Conservation (phyloP, 2,797 vertebrate species). For the Bovichtus diacanthus region DNA sequence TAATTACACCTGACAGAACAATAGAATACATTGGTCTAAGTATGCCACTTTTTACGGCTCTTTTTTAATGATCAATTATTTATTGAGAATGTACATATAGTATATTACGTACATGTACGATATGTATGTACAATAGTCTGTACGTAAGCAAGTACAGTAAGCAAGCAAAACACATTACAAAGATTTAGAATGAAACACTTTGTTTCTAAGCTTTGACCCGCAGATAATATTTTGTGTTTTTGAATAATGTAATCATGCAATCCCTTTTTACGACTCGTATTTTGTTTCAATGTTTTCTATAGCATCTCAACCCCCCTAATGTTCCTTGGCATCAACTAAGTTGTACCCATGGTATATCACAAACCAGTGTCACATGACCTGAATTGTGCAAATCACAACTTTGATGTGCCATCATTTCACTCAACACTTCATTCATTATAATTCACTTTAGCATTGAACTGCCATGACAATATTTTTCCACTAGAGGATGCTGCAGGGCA, state of each 20-base stretch:
- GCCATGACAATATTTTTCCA: conserved; percentile 35
- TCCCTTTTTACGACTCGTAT: too few relatives aligned
- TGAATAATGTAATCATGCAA: too few relatives aligned
- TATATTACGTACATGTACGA: too few relatives aligned
- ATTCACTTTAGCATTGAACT: background rate
- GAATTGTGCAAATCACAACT: background rate
- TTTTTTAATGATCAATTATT: too few relatives aligned
- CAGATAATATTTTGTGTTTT: too few relatives aligned
- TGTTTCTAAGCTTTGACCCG: too few relatives aligned
- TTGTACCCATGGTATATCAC: too few relatives aligned
- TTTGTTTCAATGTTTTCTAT: background rate
- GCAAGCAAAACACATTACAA: too few relatives aligned
- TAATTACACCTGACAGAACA: background rate
- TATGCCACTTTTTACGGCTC: background rate
- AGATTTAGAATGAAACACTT: too few relatives aligned
- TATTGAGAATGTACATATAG: too few relatives aligned
- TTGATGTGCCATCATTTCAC: background rate
- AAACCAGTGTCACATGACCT: background rate
- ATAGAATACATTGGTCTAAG: background rate
- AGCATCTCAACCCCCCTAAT: background rate
- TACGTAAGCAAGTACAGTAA: too few relatives aligned
- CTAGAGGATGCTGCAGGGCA: conserved; percentile 49
- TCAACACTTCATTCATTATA: background rate
- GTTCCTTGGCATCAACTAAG: background rate
- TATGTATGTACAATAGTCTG: too few relatives aligned